Base-by-base conservation (phyloP, 1,140 invertebrate genomes). In the Eriocheir sinensis region DNA sequence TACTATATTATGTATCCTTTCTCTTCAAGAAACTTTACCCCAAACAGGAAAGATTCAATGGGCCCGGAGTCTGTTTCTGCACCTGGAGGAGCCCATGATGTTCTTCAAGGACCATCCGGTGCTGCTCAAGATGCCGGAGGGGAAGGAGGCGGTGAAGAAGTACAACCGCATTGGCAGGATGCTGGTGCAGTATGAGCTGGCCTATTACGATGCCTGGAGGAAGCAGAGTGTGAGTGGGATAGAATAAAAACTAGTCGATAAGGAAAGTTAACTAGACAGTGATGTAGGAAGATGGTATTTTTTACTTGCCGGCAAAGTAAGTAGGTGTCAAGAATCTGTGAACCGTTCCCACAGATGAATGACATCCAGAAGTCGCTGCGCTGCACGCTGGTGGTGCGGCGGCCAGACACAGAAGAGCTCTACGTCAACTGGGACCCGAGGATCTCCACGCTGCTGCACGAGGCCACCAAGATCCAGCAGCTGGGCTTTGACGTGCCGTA, bases 61-160 rank as follows among this genome's bases (percentile, higher is more conserved):
- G 97, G 96, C 97, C 1, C 96, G 97, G 8, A 97, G 97, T 95
- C 96, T 97, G 91, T 97, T 96, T 96, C 96, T 97, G 94, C 97
- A 97, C 91, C 97, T 97, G 89, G 97, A 97, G 95, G 95, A 96
- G 38, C 97, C 97, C 30, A 97, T 97, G 96, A 97, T 96, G 95
- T 95, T 96, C 94, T 96, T 96, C 91, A 95, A 96, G 44, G 94
- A 92, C 41, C 96, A 95, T 83, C 89, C 89, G 9, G 83, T 90
- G 15, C 95, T 96, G n/a, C 94, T 95, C 38, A 90, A 96, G 96
- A 92, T 95, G 95, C 96, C 97, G 41, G 97, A 97, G 94, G 97
- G 96, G 8, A 97, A 97, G 96, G 97, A 97, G 95, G 96, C 97
- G 30, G 96, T 97, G 34, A 96, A 96, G 91, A 97, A 97, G 30